phyloP scores from a whole-genome alignment of 2,888 invertebrate genomes.

The Tipula vernalis region DNA sequence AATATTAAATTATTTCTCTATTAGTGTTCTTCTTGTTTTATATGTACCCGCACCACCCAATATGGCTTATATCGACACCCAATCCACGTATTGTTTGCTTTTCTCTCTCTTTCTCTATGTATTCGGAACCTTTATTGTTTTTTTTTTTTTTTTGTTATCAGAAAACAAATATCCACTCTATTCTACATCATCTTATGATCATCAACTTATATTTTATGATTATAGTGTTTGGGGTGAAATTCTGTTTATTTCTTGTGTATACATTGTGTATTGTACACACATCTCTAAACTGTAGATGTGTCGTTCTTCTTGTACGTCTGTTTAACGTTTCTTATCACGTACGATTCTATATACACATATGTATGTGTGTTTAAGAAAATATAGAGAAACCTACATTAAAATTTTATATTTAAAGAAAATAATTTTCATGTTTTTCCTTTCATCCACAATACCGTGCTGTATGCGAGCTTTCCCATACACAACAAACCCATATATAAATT shows the following conservation, averaged over 20 bases:
- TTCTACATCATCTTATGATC: background rate
- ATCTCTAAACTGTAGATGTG: background rate
- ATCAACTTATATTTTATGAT: background rate
- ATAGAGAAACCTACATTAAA: background rate
- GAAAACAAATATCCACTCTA: background rate
- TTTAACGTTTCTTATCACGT: background rate
- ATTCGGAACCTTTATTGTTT: background rate
- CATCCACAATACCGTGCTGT: background rate
- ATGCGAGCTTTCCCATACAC: background rate
- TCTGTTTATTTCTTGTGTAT: background rate
- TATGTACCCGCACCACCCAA: background rate
- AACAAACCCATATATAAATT: background rate
- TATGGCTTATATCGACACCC: background rate
- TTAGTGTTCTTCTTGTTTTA: background rate
- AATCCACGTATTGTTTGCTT: background rate
- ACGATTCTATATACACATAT: background rate
- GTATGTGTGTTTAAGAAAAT: background rate
- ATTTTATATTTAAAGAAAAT: background rate
- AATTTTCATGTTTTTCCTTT: background rate
- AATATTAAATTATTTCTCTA: slow-evolving; percentile 4
- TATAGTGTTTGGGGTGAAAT: background rate
- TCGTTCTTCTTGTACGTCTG: background rate
- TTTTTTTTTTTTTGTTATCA: background rate
- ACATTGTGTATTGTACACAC: background rate
- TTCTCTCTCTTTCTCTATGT: background rate